These are phyloP conservation scores for Ormyrus nitidulus DNA, from an alignment of 2,888 invertebrate genomes.

Conservation along the genomic window DNA sequence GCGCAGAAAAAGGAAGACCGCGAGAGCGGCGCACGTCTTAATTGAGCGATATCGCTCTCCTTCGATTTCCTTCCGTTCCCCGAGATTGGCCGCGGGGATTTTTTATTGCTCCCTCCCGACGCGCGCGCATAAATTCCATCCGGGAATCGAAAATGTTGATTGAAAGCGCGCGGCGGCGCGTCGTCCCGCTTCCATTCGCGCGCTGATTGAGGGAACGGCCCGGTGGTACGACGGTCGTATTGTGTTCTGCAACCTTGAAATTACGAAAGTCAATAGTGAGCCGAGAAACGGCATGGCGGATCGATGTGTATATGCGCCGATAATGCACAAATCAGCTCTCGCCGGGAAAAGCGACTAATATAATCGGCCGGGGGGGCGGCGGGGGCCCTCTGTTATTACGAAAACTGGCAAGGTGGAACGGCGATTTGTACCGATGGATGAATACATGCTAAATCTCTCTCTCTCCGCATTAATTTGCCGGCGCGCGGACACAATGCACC, in stretches of 20 bases:
- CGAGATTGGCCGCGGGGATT: not conserved
- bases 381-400: not conserved
- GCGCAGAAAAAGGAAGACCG: not conserved
- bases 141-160: too few relatives aligned
- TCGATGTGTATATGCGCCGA: not conserved
- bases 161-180: not conserved
- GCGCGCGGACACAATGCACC: too few relatives aligned
- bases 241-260: slow-evolving; percentile 51
- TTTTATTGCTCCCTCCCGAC: not conserved
- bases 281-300: not conserved
- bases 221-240: not conserved
- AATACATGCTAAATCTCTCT: not conserved
- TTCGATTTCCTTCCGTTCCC: slow-evolving; percentile 37
- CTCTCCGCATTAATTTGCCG: not conserved
- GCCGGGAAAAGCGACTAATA: not conserved
- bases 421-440: not conserved
- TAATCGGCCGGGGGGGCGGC: not conserved
- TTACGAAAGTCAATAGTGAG: slow-evolving; percentile 53
- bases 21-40: slow-evolving; percentile 8
- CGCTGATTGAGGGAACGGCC: not conserved
- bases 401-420: slow-evolving; percentile 13
- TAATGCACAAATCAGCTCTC: not conserved
- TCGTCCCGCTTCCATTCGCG: not conserved
- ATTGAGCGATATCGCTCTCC: slow-evolving; percentile 22
- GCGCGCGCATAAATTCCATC: not conserved